Evolutionary conservation across 2,888 invertebrate genomes (phyloP), one percentile per base, ranked within the genome.

Genomic region (Rhagonycha fulva): DNA sequence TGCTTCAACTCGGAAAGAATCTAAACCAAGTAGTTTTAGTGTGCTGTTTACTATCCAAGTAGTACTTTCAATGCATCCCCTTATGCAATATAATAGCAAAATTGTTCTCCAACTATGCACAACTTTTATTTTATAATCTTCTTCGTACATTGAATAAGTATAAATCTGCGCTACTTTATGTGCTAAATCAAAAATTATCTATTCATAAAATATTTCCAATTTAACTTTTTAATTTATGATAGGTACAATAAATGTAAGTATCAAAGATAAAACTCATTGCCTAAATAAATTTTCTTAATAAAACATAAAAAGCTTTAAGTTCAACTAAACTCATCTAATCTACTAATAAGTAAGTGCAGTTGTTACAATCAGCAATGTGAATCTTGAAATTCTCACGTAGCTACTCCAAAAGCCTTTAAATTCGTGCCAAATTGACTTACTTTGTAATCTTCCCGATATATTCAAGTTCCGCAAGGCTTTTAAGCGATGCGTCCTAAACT

Each of bases 371-470:
- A 74, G 71, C 68, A 14, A 10, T 30, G 74, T 32, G 62, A 76
- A 76, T 76, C 74, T 74, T 63, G 61, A 76, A 66, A 74, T 68
- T 76, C 74, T 74, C 76, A 76, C 77, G 77, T 78, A 78, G 74
- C 78, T 78, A 79, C 78, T 78, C 73, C 74, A 71, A 77, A 80
- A 76, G 72, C 78, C 73, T 77, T 76, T 71, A 77, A 80, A 77
- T 77, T 79, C 79, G 72, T 79, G 77, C 76, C 72, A 80, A 79
- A 80, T 80, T 80, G 80, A 80, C 79, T 80, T 79, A 79, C 78
- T 77, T 76, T 76, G 78, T 78, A 80, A 80, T 80, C 77, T 78
- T 75, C 76, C 71, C 75, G 75, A 78, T 77, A 80, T 79, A 79
- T 80, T 79, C 78, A 79, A 76, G 75, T 72, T 76, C 75, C 73